These are phyloP conservation scores for Parnassius apollo DNA, from an alignment of 2,888 invertebrate species.

Conservation along the genomic window DNA sequence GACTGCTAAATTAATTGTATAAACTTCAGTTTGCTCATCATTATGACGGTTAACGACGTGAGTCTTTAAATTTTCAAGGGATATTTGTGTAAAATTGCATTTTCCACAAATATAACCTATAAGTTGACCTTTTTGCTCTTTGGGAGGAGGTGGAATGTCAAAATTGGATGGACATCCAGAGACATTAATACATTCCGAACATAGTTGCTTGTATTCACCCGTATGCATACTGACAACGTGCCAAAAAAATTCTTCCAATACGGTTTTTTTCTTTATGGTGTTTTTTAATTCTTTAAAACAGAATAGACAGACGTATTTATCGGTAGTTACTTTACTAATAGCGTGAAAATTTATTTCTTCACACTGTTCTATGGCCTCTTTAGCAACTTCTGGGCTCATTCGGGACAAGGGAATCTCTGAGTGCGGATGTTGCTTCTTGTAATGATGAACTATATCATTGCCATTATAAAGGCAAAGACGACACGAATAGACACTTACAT, in stretches of 20 bases:
- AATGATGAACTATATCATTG: slow-evolving; percentile 84
- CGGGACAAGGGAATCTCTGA: slow-evolving; percentile 85
- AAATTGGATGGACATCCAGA: slow-evolving; percentile 55
- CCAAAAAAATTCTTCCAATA: slow-evolving; percentile 82
- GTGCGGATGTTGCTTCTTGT: slow-evolving; percentile 82
- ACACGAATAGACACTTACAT: slow-evolving; percentile 72
- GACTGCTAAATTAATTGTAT: slow-evolving; percentile 60
- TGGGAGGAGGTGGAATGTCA: slow-evolving; percentile 68
- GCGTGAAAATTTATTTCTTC: slow-evolving; percentile 59
- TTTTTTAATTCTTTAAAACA: slow-evolving; percentile 59
- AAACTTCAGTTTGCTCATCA: slow-evolving; percentile 69
- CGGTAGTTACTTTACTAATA: slow-evolving; percentile 54
- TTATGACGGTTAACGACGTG: slow-evolving; percentile 83
- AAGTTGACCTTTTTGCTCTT: slow-evolving; percentile 59
- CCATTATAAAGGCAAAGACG: slow-evolving; percentile 82
- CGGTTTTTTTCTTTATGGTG: slow-evolving; percentile 38
- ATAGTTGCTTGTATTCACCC: slow-evolving; percentile 87
- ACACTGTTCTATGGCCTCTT: slow-evolving; percentile 79
- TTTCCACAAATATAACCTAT: slow-evolving; percentile 85
- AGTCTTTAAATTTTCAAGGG: slow-evolving; percentile 79
- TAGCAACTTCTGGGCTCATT: slow-evolving; percentile 74
- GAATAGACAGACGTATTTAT: slow-evolving; percentile 66
- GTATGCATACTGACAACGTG: slow-evolving; percentile 88
- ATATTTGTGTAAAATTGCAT: slow-evolving; percentile 88
- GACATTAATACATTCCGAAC: slow-evolving; percentile 79